Base-by-base conservation (phyloP, 2,797 vertebrate genomes). In the Poeciliopsis turneri region DNA sequence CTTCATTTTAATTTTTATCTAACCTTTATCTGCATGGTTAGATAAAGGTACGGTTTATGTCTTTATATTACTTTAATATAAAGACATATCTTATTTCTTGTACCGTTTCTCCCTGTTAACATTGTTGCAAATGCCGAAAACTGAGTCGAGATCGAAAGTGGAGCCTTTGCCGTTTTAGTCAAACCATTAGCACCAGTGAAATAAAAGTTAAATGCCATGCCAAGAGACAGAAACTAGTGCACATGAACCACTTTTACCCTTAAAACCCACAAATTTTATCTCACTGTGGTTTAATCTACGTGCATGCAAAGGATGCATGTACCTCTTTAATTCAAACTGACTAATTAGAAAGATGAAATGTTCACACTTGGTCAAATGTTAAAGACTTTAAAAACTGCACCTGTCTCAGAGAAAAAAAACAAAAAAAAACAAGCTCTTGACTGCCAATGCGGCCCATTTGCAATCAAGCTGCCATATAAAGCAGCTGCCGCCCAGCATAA, bases 401-500 rank as follows among this genome's bases (percentile, higher is more conserved):
- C 30, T 33, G 30, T 33, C 30, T 33, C 30, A 33, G 30, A 33
- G 30, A 2, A 33, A 33, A 2, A 33, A 33, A 33, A 33, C 1
- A 33, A 33, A 33, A 2, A 33, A 33, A 33, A 75, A 47, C 36
- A 6, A 68, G 53, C 78, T 61, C 61, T 46, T 78, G 45, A 61
- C 59, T 30, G 5, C 13, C 16, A 46, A 46, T 46, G 13, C 57
- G 41, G 45, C 45, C n/a, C 36, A 10, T 57, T 55, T 33, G 41
- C 18, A 4, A 78, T 75, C 82, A 68, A 71, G 75, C 51, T 15
- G 8, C 61, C 79, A 45, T 39, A 15, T 11, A 79, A 61, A 33
- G 9, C 79, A 39, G 75, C 78, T 16, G 83, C 80, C 49, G 79
- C 51, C 23, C 0, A 2, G 76, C 86, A 86, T 88, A 80, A 73